These are phyloP conservation scores for Lacerta bilineata DNA, from an alignment of 2,797 vertebrate genomes.

Conservation along the genomic window DNA sequence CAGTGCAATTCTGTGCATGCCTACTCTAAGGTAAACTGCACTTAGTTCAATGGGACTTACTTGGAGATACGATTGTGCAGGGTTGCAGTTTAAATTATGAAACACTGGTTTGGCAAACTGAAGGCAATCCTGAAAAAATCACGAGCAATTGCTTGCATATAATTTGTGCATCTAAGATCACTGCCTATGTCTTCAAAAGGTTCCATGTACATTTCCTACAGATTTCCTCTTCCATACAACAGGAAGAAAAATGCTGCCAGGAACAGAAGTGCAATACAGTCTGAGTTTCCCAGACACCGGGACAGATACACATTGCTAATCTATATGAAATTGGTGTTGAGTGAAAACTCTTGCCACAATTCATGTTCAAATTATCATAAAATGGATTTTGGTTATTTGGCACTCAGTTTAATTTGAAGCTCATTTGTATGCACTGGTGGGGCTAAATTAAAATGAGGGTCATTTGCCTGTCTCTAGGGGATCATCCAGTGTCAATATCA, in stretches of 20 bases:
- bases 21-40: too few species aligned
- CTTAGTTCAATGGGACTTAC: too few species aligned
- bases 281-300: neutral
- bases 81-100: too few species aligned
- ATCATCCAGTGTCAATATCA: neutral
- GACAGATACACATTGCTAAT: neutral
- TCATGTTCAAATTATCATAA: neutral
- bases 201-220: neutral
- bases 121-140: neutral
- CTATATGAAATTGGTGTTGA: neutral
- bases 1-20: too few species aligned
- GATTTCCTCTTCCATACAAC: neutral
- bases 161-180: neutral
- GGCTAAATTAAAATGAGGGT: neutral
- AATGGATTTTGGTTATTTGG: conserved; percentile 49
- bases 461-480: neutral
- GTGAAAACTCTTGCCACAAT: neutral
- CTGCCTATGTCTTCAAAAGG: neutral
- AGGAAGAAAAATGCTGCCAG: neutral
- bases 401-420: conserved; percentile 9
- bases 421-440: conserved; percentile 39
- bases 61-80: too few species aligned
- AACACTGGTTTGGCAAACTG: neutral
- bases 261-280: neutral
- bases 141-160: neutral